These are phyloP conservation scores for Proterorhinus semilunaris DNA, from an alignment of 2,113 vertebrate genomes.

Conservation along the genomic window DNA sequence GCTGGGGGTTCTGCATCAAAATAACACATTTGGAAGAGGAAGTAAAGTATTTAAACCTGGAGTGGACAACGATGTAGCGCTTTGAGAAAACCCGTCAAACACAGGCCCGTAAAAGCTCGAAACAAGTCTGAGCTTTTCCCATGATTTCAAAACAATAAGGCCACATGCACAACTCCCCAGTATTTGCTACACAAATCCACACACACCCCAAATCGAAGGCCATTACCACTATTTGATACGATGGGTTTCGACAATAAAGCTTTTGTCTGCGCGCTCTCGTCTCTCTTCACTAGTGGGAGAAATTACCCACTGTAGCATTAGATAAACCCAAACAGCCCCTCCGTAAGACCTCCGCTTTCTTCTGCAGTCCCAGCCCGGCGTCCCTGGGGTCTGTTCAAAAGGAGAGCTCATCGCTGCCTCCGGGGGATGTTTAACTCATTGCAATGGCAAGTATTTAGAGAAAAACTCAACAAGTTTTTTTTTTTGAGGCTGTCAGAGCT, in stretches of 20 bases:
- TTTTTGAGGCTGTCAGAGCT: slow-evolving; percentile 93
- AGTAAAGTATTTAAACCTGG: too few relatives aligned
- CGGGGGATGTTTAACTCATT: slow-evolving; percentile 98
- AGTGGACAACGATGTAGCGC: too few relatives aligned
- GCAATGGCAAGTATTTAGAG: slow-evolving; percentile 94
- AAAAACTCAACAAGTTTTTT: slow-evolving; percentile 93
- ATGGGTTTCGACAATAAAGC: background rate
- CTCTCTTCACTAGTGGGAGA: slow-evolving; percentile 88
- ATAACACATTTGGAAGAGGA: too few relatives aligned
- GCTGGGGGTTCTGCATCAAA: too few relatives aligned
- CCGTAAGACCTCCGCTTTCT: slow-evolving; percentile 89
- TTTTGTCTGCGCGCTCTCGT: slow-evolving; percentile 28
- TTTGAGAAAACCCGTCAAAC: too few relatives aligned
- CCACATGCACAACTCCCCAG: too few relatives aligned
- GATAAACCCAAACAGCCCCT: slow-evolving; percentile 90
- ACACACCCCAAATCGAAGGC: background rate
- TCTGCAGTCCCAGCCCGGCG: slow-evolving; percentile 89
- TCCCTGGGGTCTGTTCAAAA: slow-evolving; percentile 94
- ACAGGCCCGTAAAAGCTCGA: too few relatives aligned
- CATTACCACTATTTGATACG: background rate
- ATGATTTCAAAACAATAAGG: too few relatives aligned
- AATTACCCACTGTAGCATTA: slow-evolving; percentile 91
- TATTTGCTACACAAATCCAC: background rate
- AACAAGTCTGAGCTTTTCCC: too few relatives aligned
- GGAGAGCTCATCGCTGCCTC: slow-evolving; percentile 87